phyloP scores from a whole-genome alignment of 2,113 vertebrate genomes.

The Melanostigma gelatinosum region DNA sequence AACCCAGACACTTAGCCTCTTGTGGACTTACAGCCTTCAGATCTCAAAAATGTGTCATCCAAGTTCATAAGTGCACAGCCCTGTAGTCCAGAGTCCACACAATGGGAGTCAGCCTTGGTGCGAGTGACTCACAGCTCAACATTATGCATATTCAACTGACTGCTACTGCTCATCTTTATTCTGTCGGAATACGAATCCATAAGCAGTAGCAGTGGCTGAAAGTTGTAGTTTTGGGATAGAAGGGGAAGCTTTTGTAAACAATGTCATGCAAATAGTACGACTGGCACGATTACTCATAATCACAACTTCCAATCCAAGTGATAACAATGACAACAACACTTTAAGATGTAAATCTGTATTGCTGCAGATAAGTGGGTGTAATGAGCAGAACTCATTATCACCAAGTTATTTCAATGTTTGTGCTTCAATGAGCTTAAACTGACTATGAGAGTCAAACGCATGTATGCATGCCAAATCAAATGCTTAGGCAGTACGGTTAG shows the following conservation, averaged over 20 bases:
- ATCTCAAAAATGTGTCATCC: constrained; percentile 53
- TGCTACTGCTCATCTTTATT: constrained; percentile 46
- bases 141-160: constrained; percentile 28
- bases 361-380: constrained; percentile 16
- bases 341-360: constrained; percentile 13
- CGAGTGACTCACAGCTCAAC: constrained; percentile 52
- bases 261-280: neutral
- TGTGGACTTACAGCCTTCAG: constrained; percentile 41
- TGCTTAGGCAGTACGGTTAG: neutral
- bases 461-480: constrained; percentile 1
- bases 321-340: neutral
- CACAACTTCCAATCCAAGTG: neutral
- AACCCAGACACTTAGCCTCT: constrained; percentile 55
- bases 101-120: constrained; percentile 55
- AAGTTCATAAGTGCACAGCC: constrained; percentile 36
- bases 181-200: constrained; percentile 8
- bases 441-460: constrained; percentile 24
- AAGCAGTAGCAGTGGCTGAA: constrained; percentile 7
- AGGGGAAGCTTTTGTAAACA: neutral
- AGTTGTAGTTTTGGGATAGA: constrained; percentile 8
- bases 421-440: constrained; percentile 7
- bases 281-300: neutral
- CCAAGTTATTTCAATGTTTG: constrained; percentile 21
- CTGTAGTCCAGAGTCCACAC: constrained; percentile 53
- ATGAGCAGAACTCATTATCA: constrained; percentile 21